Percentiles rank a stretch among this genome's conserved stretches.
phyloP scores from a whole-genome alignment of 1,140 invertebrate species.

The Phortica variegata region DNA sequence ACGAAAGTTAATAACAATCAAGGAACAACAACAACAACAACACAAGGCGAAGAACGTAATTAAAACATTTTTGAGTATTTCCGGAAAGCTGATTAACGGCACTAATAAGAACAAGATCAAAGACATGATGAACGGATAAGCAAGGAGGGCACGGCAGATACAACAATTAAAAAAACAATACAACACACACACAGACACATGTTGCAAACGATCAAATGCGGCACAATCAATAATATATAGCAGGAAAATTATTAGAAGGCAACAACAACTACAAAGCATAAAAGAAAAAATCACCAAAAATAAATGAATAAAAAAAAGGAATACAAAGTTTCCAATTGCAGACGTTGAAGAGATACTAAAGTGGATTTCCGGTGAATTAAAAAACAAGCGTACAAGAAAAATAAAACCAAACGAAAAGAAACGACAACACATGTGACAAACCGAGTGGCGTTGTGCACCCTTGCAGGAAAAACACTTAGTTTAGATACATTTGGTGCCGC shows the following conservation, averaged over 20 bases:
- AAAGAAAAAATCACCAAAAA: background rate
- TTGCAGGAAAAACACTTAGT: slow-evolving; percentile 14
- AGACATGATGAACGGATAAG: slow-evolving; percentile 29
- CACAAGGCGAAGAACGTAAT: slow-evolving; percentile 14
- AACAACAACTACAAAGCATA: background rate
- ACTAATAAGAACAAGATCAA: slow-evolving; percentile 28
- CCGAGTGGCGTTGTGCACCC: slow-evolving; percentile 24
- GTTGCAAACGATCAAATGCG: slow-evolving; percentile 31
- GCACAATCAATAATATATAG: no score
- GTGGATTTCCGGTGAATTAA: slow-evolving; percentile 56
- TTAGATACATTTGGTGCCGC: slow-evolving; percentile 17
- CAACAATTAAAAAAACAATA: no score
- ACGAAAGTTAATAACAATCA: no score
- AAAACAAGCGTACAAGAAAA: slow-evolving; percentile 17
- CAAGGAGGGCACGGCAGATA: slow-evolving; percentile 1
- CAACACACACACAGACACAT: slow-evolving; percentile 36
- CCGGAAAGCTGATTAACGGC: slow-evolving; percentile 45
- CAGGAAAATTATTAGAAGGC: no score
- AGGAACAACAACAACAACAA: slow-evolving; percentile 16
- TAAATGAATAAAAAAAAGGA: background rate
- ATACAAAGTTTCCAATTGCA: slow-evolving; percentile 5
- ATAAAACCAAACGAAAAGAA: slow-evolving; percentile 3
- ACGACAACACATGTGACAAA: slow-evolving; percentile 32
- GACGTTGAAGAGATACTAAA: slow-evolving; percentile 25
- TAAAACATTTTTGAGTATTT: slow-evolving; percentile 38